These are phyloP conservation scores for Suricata suricatta DNA, from an alignment of 2,113 vertebrate genomes.

Conservation along the genomic window DNA sequence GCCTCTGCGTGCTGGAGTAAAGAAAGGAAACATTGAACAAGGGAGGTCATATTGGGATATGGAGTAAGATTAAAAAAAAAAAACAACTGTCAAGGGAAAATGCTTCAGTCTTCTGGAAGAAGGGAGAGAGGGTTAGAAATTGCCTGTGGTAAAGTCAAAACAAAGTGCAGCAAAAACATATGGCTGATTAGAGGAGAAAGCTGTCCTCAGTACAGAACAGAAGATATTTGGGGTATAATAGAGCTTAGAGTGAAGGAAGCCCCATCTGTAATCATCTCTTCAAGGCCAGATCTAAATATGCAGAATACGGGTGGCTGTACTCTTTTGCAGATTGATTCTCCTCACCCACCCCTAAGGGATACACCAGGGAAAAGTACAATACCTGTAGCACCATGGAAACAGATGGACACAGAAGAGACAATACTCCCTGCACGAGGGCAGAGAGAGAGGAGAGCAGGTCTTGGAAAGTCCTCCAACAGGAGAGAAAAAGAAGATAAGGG, in stretches of 20 bases:
- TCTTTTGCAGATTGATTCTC: not conserved
- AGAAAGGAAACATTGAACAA: not conserved
- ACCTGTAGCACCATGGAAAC: not conserved
- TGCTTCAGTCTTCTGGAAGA: not conserved
- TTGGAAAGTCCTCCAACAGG: not conserved
- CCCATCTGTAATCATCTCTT: not conserved
- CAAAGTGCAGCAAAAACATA: conserved; percentile 15
- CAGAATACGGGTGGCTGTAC: not conserved
- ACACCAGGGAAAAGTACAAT: not conserved
- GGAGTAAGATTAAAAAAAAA: not conserved
- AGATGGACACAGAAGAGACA: not conserved
- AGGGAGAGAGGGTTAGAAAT: not conserved
- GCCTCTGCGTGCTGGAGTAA: not conserved
- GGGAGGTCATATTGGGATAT: not conserved
- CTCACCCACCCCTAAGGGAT: not conserved
- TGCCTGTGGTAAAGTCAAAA: conserved; percentile 8
- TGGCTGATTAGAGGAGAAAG: conserved; percentile 10
- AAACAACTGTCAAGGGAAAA: not conserved
- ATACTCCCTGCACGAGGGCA: not conserved
- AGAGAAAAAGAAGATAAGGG: not conserved
- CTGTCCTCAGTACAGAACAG: not conserved
- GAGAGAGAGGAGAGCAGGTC: not conserved
- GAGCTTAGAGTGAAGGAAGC: not conserved
- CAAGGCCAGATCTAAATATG: not conserved
- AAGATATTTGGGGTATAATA: conserved; percentile 13